Evolutionary conservation across 2,797 vertebrate species (phyloP), one percentile per base, ranked within the genome.

Genomic region (Adelosebastes latens): DNA sequence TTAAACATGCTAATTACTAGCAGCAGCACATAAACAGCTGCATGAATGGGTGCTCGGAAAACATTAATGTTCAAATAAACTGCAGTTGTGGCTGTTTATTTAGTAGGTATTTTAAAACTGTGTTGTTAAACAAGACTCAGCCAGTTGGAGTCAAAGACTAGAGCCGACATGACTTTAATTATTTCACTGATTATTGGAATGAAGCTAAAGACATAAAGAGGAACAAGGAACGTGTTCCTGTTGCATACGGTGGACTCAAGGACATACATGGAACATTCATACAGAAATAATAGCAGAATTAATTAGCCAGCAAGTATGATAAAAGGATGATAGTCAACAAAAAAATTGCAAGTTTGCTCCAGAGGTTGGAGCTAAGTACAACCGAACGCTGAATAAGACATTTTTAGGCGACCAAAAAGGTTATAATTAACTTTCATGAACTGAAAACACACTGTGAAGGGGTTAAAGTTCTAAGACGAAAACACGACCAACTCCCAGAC

Each of bases 161-260:
- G 62, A 80, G 56, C 31, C 11, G 24, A 63, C 83, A 80, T 62
- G 87, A 85, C 71, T 70, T 55, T 58, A 58, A 82, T 81, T 53
- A 79, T 64, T 72, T 63, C 59, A 34, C 32, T 46, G 32, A 67
- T 75, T 87, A 79, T 64, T 71, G 58, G 77, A 72, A 79, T 85
- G 81, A 83, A 67, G 69, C 64, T 67, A 29, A 34, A 32, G 22
- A 53, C 52, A 76, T 77, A 32, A 77, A 75, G 8, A 46, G 20
- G 12, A 66, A 60, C 7, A 10, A 72, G 36, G 5, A 60, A 31
- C n/a, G 53, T 55, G 1, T 55, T 55, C 53, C 53, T 55, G 22
- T 55, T 55, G 0, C n/a, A 5, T 22, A 55, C 22, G 11, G n/a
- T 24, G 53, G 53, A 59, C 8, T 52, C 18, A 52, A 10, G 20